Evolutionary conservation across 2,797 vertebrate genomes (phyloP).

Genomic region (Anas bahamensis): DNA sequence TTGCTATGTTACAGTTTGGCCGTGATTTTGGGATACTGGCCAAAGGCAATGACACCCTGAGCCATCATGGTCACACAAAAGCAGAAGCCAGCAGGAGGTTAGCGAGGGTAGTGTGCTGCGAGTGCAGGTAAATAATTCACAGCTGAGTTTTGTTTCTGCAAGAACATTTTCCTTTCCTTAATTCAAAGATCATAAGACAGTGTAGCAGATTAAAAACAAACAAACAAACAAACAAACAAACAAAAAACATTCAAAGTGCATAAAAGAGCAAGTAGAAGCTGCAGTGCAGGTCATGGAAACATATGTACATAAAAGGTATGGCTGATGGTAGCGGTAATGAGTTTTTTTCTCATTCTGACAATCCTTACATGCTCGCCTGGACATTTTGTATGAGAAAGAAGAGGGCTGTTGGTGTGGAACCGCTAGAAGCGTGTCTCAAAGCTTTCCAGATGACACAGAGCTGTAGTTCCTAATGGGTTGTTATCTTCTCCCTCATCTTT

Average conservation of each 20-base stretch:
- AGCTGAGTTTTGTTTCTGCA: neutral
- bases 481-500: neutral
- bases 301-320: neutral
- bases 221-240: no score
- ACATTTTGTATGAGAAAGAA: neutral
- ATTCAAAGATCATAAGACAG: neutral
- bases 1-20: neutral
- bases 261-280: neutral
- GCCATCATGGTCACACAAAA: neutral
- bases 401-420: neutral
- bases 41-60: neutral
- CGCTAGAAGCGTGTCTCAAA: neutral
- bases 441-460: neutral
- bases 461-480: neutral
- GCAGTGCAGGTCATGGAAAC: neutral
- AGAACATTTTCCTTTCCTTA: neutral
- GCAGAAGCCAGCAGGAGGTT: neutral
- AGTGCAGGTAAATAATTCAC: neutral
- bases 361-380: neutral
- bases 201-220: neutral
- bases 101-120: neutral
- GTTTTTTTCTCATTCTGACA: neutral
- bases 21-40: neutral
- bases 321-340: neutral
- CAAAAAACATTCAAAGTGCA: neutral